A percentile compares a stretch with the other conserved stretches of the same genome.
Conservation (phyloP, 2,888 invertebrate genomes). For the Aradus depressus region DNA sequence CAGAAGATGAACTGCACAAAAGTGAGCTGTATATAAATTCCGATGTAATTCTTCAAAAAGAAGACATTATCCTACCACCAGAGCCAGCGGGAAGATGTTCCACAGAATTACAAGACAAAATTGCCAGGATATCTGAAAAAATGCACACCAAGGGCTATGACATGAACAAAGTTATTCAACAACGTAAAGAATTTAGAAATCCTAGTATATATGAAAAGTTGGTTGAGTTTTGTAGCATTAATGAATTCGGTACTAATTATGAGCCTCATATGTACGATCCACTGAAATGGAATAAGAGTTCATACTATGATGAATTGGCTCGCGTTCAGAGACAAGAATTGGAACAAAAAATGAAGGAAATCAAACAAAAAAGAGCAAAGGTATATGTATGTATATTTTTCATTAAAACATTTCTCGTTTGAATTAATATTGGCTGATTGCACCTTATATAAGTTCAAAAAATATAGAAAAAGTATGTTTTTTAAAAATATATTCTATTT, state of each 20-base stretch:
- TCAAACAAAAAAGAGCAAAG: conserved; percentile 56
- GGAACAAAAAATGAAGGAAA: conserved; percentile 82
- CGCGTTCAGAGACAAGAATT: conserved; percentile 82
- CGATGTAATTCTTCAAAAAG: not conserved
- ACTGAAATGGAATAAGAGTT: conserved; percentile 80
- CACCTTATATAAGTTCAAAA: no score
- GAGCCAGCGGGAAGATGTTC: conserved; percentile 25
- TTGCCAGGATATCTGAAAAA: conserved; percentile 61
- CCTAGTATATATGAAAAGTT: conserved; percentile 97
- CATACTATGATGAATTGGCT: conserved; percentile 85
- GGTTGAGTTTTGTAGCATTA: conserved; percentile 86
- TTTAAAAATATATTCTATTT: no score
- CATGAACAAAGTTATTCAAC: conserved; percentile 82
- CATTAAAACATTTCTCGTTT: no score
- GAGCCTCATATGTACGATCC: conserved; percentile 90
- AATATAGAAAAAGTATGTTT: no score
- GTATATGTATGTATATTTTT: no score
- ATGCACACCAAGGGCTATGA: conserved; percentile 65
- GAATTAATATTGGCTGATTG: no score
- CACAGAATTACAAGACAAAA: conserved; percentile 63
- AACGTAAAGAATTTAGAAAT: conserved; percentile 86
- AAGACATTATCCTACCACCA: conserved; percentile 24
- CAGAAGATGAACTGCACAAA: conserved; percentile 8
- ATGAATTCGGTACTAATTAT: conserved; percentile 94
- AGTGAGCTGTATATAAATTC: conserved; percentile 1